Percentiles rank a stretch among this genome's conserved stretches.
Conservation (phyloP, 2,888 invertebrate species). For the Dryobotodes eremita region DNA sequence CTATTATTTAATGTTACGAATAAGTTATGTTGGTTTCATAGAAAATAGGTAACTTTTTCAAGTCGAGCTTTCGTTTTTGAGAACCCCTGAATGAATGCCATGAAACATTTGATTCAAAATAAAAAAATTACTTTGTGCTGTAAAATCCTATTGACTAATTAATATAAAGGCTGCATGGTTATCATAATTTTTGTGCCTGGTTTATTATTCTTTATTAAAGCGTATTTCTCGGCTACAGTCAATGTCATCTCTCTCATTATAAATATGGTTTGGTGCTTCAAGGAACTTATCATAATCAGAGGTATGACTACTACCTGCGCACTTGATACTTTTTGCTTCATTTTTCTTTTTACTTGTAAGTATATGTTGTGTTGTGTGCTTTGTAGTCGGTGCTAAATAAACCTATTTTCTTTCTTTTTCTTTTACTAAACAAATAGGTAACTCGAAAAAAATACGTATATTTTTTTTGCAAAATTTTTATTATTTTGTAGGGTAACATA, state of each 20-base stretch:
- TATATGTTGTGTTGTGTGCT: too few species aligned
- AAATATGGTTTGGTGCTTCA: background rate
- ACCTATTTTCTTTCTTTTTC: too few species aligned
- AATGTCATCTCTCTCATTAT: background rate
- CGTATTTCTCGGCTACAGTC: slow-evolving; percentile 24
- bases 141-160: background rate
- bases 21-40: too few species aligned
- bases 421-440: background rate
- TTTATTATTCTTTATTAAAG: slow-evolving; percentile 12
- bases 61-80: too few species aligned
- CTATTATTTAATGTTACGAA: background rate
- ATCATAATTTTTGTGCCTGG: background rate
- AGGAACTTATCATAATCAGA: background rate
- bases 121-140: background rate
- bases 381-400: too few species aligned
- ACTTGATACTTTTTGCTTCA: too few species aligned
- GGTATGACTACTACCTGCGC: background rate
- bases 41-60: background rate
- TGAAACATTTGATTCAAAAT: background rate
- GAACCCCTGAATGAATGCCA: background rate
- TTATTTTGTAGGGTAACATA: too few species aligned
- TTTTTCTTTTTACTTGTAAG: too few species aligned
- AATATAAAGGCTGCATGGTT: background rate
- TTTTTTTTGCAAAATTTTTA: too few species aligned
- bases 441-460: background rate